A percentile compares a stretch with the other conserved stretches of the same genome.
These are phyloP conservation scores for Penaeus chinensis DNA, from an alignment of 1,140 invertebrate species.

Conservation along the genomic window DNA sequence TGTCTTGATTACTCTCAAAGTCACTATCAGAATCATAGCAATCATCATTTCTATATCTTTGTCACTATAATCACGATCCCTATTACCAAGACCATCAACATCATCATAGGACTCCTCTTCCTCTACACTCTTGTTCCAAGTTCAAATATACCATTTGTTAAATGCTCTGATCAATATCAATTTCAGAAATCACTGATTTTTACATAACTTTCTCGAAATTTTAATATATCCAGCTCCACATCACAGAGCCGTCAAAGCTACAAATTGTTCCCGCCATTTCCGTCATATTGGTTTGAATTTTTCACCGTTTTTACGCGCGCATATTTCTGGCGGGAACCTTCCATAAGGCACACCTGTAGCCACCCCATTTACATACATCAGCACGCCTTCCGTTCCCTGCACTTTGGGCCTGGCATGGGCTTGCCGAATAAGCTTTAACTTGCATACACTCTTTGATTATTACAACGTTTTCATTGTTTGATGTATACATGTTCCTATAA, in stretches of 20 bases:
- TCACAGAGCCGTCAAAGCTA: slow-evolving; percentile 38
- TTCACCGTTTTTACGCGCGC: slow-evolving; percentile 42
- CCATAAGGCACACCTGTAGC: slow-evolving; percentile 47
- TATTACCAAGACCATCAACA: too few relatives aligned
- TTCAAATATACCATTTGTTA: not conserved
- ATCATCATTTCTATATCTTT: too few relatives aligned
- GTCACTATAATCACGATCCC: too few relatives aligned
- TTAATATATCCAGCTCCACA: slow-evolving; percentile 32
- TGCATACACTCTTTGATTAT: too few relatives aligned
- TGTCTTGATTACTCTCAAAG: too few relatives aligned
- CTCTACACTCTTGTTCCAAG: too few relatives aligned
- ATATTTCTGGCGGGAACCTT: slow-evolving; percentile 48
- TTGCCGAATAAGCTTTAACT: not conserved
- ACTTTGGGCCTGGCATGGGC: not conserved
- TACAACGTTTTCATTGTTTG: too few relatives aligned
- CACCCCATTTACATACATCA: slow-evolving; percentile 47
- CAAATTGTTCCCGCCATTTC: slow-evolving; percentile 47
- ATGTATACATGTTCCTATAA: too few relatives aligned
- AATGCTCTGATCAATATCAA: slow-evolving; percentile 19
- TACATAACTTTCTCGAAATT: slow-evolving; percentile 25
- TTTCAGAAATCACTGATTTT: slow-evolving; percentile 32
- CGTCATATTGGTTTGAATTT: slow-evolving; percentile 48
- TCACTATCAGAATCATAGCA: too few relatives aligned
- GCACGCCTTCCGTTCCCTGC: slow-evolving; percentile 23
- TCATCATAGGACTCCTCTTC: too few relatives aligned